Percentiles rank a stretch among this genome's conserved stretches.
Evolutionary conservation across 2,797 vertebrate genomes (phyloP).

Genomic region (Acipenser oxyrinchus): DNA sequence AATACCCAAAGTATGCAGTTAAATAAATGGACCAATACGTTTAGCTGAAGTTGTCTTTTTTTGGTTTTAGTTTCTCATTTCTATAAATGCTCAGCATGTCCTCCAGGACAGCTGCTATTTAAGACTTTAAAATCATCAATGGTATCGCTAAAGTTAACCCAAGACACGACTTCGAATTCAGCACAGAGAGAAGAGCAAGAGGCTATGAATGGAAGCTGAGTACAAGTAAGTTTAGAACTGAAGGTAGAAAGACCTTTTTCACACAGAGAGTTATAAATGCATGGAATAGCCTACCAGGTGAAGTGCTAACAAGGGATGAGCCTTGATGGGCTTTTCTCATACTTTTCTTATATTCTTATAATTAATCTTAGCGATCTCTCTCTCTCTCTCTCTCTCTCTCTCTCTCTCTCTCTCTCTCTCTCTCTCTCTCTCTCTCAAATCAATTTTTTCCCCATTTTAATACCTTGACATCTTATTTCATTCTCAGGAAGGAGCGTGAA

Average conservation of each 20-base stretch:
- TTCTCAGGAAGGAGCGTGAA: constrained; percentile 44
- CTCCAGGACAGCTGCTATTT: constrained; percentile 23
- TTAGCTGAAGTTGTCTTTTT: constrained; percentile 19
- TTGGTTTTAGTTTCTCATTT: constrained; percentile 19
- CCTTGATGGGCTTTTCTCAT: too few relatives aligned
- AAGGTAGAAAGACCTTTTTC: too few relatives aligned
- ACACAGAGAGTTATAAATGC: too few relatives aligned
- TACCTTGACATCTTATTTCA: constrained; percentile 40
- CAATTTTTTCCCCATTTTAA: constrained; percentile 50
- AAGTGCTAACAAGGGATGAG: too few relatives aligned
- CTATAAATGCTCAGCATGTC: constrained; percentile 56
- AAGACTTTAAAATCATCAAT: too few relatives aligned
- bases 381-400: constrained; percentile 9
- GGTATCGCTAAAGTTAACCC: too few relatives aligned
- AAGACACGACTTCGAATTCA: too few relatives aligned
- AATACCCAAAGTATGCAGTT: constrained; percentile 34
- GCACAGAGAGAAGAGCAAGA: too few relatives aligned
- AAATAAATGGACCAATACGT: constrained; percentile 36
- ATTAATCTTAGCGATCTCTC: constrained; percentile 60
- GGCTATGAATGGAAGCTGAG: too few relatives aligned
- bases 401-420: constrained; percentile 45
- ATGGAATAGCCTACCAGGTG: too few relatives aligned
- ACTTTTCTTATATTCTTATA: too few relatives aligned
- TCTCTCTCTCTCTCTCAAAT: constrained; percentile 50
- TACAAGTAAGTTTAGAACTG: too few relatives aligned